Conservation (phyloP, 23 tunicate genomes). For the Ascidia mentula region DNA sequence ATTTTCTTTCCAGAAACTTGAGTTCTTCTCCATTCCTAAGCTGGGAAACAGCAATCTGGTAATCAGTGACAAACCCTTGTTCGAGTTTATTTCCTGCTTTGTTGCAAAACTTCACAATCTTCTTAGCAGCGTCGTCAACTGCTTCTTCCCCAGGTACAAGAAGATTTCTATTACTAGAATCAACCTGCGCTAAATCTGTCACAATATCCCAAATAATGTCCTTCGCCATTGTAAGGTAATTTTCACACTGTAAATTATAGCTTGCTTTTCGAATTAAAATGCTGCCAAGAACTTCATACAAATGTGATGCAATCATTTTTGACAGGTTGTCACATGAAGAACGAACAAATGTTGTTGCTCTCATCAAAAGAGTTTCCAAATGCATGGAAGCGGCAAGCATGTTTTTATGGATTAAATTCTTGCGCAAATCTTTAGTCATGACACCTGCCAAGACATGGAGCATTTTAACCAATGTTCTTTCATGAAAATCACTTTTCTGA, state of each 20-base stretch:
- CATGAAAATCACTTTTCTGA: not conserved
- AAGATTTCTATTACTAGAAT: not conserved
- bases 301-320: conserved; percentile 21
- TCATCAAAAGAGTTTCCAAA: conserved; percentile 16
- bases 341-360: not conserved
- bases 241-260: not conserved
- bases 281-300: conserved; percentile 44
- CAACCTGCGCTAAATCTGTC: not conserved
- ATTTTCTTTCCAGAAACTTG: conserved; percentile 29
- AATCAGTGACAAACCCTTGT: conserved; percentile 23
- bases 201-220: conserved; percentile 18
- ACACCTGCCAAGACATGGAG: conserved; percentile 28
- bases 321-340: not conserved
- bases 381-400: conserved; percentile 35
- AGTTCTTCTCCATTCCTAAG: conserved; percentile 19
- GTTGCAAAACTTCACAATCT: conserved; percentile 3
- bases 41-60: conserved; percentile 9
- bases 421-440: conserved; percentile 49
- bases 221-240: conserved; percentile 20
- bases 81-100: conserved; percentile 9
- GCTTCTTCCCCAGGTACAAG: not conserved
- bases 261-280: conserved; percentile 19
- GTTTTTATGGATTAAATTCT: not conserved
- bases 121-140: conserved; percentile 16
- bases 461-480: conserved; percentile 14